phyloP scores from a whole-genome alignment of 2,113 vertebrate genomes.

The Halichoerus grypus region DNA sequence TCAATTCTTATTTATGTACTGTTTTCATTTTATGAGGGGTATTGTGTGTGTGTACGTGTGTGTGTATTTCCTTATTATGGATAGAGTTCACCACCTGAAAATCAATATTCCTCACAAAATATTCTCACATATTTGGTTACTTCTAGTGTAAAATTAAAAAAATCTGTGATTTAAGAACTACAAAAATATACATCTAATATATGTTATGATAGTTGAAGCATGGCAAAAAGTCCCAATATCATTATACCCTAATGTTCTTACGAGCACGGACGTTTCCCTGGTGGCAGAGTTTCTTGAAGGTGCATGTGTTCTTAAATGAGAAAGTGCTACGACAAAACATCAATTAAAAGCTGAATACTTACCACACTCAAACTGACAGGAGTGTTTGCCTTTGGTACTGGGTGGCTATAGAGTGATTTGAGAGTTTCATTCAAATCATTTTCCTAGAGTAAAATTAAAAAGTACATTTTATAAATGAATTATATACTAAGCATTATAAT shows the following conservation, averaged over 20 bases:
- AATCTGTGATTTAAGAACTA: not conserved
- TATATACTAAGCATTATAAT: not conserved
- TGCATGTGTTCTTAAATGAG: not conserved
- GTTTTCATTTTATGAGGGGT: not conserved
- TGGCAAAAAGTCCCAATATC: not conserved
- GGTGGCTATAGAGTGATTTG: conserved; percentile 93
- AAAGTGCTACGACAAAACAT: not conserved
- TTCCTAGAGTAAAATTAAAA: conserved; percentile 88
- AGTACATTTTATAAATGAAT: not conserved
- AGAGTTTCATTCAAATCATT: conserved; percentile 96
- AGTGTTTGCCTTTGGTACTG: conserved; percentile 95
- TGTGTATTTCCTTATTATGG: not conserved
- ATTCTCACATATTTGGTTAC: not conserved
- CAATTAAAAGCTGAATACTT: conserved; percentile 83
- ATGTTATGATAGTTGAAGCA: not conserved
- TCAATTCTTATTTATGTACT: not conserved
- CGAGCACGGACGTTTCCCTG: not conserved
- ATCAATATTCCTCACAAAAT: not conserved
- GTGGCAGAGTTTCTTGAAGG: not conserved
- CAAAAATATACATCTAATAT: not conserved
- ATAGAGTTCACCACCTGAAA: not conserved
- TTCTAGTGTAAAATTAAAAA: not conserved
- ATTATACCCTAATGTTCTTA: not conserved
- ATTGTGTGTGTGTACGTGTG: not conserved
- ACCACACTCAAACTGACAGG: conserved; percentile 97